Evolutionary conservation across 2,113 vertebrate species (phyloP).

Genomic region (Thamnophis sirtalis): DNA sequence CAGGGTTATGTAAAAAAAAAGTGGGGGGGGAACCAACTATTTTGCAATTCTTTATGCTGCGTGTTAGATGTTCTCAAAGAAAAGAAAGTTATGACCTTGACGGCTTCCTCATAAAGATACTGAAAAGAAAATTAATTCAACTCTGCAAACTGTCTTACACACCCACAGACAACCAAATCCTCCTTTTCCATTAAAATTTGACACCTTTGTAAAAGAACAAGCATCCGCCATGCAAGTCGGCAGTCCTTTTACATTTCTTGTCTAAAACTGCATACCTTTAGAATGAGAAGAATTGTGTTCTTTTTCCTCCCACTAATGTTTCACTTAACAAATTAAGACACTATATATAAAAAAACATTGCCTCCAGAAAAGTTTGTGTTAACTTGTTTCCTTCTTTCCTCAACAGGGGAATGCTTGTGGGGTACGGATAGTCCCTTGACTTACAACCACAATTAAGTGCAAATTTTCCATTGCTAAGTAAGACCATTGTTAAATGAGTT

Average conservation of each 20-base stretch:
- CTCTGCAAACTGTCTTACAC: background rate
- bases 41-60: background rate
- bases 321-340: background rate
- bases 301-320: background rate
- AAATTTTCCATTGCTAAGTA: background rate
- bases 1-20: background rate
- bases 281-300: background rate
- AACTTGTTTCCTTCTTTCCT: background rate
- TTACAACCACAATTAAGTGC: background rate
- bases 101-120: background rate
- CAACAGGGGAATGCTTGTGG: background rate
- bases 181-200: background rate
- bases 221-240: background rate
- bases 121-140: background rate
- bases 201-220: background rate
- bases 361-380: background rate
- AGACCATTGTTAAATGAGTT: background rate
- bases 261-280: background rate
- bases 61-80: background rate
- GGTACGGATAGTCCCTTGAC: background rate
- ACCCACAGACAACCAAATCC: background rate
- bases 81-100: background rate
- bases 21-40: background rate
- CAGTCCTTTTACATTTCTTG: background rate
- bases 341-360: background rate